Conservation (phyloP, 2,113 vertebrate genomes). For the Acinonyx jubatus region DNA sequence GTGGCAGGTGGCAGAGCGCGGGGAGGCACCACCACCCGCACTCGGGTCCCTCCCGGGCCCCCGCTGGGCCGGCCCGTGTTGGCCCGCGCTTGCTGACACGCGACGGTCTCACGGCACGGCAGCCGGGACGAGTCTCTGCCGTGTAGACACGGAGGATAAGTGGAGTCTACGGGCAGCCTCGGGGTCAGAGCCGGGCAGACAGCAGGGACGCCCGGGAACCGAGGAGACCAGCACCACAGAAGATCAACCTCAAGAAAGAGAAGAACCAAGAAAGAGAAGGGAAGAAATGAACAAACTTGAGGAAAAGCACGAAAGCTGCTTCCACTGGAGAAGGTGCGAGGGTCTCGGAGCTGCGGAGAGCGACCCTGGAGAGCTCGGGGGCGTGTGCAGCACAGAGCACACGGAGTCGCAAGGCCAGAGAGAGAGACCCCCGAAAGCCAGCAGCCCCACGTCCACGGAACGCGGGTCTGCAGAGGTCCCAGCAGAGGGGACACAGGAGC, state of each 20-base stretch:
- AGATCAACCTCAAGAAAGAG: not conserved
- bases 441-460: not conserved
- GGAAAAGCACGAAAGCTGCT: not conserved
- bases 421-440: too few relatives aligned
- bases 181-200: rapidly evolving
- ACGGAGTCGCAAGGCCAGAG: not conserved
- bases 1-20: rapidly evolving
- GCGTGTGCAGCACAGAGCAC: not conserved
- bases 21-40: not conserved
- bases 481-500: rapidly evolving
- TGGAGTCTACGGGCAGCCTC: not conserved
- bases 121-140: not conserved
- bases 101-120: rapidly evolving
- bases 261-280: too few relatives aligned
- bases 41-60: not conserved
- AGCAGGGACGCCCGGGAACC: too few relatives aligned
- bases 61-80: not conserved
- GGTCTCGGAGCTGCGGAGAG: not conserved
- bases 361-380: not conserved
- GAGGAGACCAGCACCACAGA: rapidly evolving
- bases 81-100: rapidly evolving
- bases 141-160: not conserved
- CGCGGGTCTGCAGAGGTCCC: not conserved
- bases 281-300: not conserved
- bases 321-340: not conserved